Percentiles rank a stretch among this genome's conserved stretches.
phyloP scores from a whole-genome alignment of 2,888 invertebrate species.

The Eilema griseolum region DNA sequence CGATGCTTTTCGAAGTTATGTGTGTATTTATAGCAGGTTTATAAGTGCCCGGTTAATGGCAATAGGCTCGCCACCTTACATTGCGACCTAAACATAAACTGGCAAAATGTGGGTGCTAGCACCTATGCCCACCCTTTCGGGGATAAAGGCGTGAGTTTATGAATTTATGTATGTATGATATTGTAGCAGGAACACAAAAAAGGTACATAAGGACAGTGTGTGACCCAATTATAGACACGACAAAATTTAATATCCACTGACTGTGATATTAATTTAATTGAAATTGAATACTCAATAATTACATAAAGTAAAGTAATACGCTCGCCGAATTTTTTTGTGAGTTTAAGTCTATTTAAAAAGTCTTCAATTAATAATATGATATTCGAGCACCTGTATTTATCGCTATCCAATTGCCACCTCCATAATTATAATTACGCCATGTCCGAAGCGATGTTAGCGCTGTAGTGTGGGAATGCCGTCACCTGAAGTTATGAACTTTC shows the following conservation, averaged over 20 bases:
- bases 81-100: no score
- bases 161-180: neutral
- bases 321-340: neutral
- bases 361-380: neutral
- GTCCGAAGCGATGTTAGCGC: constrained; percentile 51
- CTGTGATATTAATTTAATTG: neutral
- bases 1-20: no score
- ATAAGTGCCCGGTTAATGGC: no score
- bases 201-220: neutral
- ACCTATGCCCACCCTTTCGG: no score
- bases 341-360: constrained; percentile 4
- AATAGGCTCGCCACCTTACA: no score
- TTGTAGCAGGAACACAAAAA: neutral
- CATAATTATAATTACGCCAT: constrained; percentile 44
- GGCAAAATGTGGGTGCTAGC: no score
- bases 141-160: no score
- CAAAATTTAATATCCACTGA: neutral
- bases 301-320: neutral
- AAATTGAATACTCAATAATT: neutral
- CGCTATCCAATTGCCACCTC: constrained; percentile 41
- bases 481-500: constrained; percentile 78
- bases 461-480: constrained; percentile 78
- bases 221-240: neutral
- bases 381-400: constrained; percentile 7
- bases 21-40: no score